Percentiles rank a stretch among this genome's conserved stretches.
Evolutionary conservation across 2,113 vertebrate species (phyloP).

Genomic region (Burhinus oedicnemus): DNA sequence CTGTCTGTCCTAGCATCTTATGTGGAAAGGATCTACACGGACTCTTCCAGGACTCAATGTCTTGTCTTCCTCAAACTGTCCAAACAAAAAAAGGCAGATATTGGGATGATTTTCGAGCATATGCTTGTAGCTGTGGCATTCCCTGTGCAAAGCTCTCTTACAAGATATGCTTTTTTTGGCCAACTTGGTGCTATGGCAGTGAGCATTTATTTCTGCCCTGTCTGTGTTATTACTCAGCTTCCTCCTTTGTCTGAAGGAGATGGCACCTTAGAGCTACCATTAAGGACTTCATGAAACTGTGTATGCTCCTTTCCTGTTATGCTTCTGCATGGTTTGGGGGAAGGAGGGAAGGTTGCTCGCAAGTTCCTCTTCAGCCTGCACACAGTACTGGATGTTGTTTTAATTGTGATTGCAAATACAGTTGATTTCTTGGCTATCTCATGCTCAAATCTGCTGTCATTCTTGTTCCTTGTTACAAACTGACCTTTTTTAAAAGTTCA

Average conservation of each 20-base stretch:
- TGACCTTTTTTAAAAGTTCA: slow-evolving; percentile 23
- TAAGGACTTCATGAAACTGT: not conserved
- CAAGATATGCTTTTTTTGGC: not conserved
- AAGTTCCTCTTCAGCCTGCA: not conserved
- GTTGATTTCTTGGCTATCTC: not conserved
- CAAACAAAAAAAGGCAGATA: not conserved
- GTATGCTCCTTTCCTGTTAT: not conserved
- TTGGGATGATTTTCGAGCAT: not conserved
- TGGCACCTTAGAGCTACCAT: not conserved
- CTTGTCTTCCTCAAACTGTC: not conserved
- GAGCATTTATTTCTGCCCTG: not conserved
- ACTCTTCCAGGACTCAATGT: not conserved
- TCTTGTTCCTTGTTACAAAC: not conserved
- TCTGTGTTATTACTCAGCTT: not conserved
- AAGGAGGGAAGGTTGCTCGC: not conserved
- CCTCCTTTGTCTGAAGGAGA: not conserved
- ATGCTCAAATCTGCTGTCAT: not conserved
- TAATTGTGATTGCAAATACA: not conserved
- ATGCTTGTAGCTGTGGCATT: not conserved
- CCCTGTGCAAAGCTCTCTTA: not conserved
- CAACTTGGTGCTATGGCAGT: not conserved
- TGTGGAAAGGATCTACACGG: fast-evolving
- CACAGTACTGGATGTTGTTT: fast-evolving
- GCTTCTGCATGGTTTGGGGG: not conserved
- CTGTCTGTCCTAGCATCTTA: not conserved